Evolutionary conservation across 1,140 invertebrate genomes (phyloP).

Genomic region (Nasonia giraulti): DNA sequence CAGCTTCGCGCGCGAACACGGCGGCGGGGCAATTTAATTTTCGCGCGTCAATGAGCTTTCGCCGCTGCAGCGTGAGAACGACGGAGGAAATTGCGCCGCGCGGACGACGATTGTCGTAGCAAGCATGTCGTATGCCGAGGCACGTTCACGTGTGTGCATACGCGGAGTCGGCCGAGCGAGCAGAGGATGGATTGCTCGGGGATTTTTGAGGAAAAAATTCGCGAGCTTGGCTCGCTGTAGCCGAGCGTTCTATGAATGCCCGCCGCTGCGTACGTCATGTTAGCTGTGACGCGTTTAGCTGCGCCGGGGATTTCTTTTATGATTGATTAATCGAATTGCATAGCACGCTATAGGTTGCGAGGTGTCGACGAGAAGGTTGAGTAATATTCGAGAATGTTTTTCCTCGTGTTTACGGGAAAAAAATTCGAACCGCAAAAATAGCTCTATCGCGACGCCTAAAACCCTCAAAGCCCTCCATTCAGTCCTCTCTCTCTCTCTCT

Average conservation of each 20-base stretch:
- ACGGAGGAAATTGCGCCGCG: conserved; percentile 17
- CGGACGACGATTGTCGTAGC: conserved; percentile 55
- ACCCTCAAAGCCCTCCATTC: no score
- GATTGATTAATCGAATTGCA: neutral
- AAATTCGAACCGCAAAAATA: neutral
- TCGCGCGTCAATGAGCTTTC: conserved; percentile 46
- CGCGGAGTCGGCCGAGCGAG: neutral
- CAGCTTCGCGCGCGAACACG: neutral
- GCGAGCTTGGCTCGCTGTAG: neutral
- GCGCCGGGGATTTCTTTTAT: neutral
- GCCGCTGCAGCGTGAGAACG: conserved; percentile 43
- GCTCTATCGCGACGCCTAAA: no score
- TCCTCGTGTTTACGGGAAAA: no score
- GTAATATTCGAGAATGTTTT: no score
- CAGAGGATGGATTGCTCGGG: conserved; percentile 23
- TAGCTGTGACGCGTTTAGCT: neutral
- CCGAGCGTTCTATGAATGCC: neutral
- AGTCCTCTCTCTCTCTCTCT: neutral
- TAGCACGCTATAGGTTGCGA: no score
- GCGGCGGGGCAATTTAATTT: conserved; percentile 38
- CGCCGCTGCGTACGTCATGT: neutral
- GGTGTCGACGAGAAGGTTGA: neutral
- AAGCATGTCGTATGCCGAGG: conserved; percentile 61
- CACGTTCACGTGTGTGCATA: conserved; percentile 54
- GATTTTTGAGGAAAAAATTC: conserved; percentile 35